Evolutionary conservation across 2,797 vertebrate genomes (phyloP).

Genomic region (Mormyrops boulengeri): DNA sequence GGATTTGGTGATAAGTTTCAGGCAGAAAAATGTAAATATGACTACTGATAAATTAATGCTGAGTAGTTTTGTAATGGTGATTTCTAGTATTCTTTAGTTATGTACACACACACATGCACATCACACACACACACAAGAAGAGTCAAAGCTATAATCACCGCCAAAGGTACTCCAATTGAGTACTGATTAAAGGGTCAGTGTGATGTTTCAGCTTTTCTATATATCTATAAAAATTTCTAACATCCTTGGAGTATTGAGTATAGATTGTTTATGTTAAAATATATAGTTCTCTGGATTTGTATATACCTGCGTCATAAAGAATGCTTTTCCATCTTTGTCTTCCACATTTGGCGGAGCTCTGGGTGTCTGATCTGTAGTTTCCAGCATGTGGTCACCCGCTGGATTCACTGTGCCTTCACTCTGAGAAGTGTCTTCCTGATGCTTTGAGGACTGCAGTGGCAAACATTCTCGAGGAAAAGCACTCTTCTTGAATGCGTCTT

Average conservation of each 20-base stretch:
- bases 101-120: not conserved
- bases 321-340: constrained; percentile 40
- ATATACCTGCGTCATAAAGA: constrained; percentile 79
- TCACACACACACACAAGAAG: not conserved
- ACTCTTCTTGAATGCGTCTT: not conserved
- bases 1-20: not conserved
- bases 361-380: not conserved
- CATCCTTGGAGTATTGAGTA: not conserved
- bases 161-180: not conserved
- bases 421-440: constrained; percentile 16
- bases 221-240: not conserved
- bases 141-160: not conserved
- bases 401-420: not conserved
- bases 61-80: not conserved
- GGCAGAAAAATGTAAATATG: not conserved
- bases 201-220: not conserved
- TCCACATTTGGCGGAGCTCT: not conserved
- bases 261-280: not conserved
- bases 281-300: not conserved
- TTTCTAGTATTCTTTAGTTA: not conserved
- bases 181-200: not conserved
- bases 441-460: constrained; percentile 14
- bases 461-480: not conserved
- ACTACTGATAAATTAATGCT: not conserved
- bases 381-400: not conserved